Conservation (phyloP, 37 sponge, comb jelly and placozoan genomes). For the Dysidea cf. avara region DNA sequence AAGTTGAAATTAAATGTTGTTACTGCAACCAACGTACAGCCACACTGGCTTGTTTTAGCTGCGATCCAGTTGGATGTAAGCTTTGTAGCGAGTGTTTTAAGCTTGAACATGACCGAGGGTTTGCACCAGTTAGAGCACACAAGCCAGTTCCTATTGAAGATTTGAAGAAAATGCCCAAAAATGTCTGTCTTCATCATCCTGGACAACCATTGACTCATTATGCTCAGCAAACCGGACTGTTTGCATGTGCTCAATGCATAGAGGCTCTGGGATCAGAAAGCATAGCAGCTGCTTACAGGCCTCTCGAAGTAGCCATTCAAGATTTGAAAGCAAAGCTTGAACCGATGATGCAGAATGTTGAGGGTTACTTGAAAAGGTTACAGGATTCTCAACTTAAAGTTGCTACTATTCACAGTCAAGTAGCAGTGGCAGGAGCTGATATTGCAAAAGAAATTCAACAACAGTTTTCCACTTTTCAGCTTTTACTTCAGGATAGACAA, state of each 20-base stretch:
- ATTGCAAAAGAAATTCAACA: too few relatives aligned
- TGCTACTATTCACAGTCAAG: too few relatives aligned
- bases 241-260: slow-evolving; percentile 49
- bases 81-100: slow-evolving; percentile 55
- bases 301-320: slow-evolving; percentile 12
- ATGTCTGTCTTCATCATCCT: slow-evolving; percentile 26
- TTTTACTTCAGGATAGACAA: too few relatives aligned
- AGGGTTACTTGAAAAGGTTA: too few relatives aligned
- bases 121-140: slow-evolving; percentile 53
- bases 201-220: slow-evolving; percentile 8
- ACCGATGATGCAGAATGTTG: too few relatives aligned
- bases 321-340: slow-evolving; percentile 5
- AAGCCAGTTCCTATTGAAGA: slow-evolving; percentile 35
- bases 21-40: slow-evolving; percentile 24
- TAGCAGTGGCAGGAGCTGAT: too few relatives aligned
- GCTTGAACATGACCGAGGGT: slow-evolving; percentile 49
- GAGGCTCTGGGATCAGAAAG: neutral
- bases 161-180: slow-evolving; percentile 4
- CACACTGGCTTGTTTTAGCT: slow-evolving; percentile 43
- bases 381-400: too few relatives aligned
- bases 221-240: slow-evolving; percentile 20
- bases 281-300: neutral
- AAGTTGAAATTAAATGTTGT: too few relatives aligned
- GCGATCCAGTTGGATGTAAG: slow-evolving; percentile 35
- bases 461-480: too few relatives aligned